Evolutionary conservation across 2,113 vertebrate species (phyloP).

Genomic region (Brachypodius melanocephalos): DNA sequence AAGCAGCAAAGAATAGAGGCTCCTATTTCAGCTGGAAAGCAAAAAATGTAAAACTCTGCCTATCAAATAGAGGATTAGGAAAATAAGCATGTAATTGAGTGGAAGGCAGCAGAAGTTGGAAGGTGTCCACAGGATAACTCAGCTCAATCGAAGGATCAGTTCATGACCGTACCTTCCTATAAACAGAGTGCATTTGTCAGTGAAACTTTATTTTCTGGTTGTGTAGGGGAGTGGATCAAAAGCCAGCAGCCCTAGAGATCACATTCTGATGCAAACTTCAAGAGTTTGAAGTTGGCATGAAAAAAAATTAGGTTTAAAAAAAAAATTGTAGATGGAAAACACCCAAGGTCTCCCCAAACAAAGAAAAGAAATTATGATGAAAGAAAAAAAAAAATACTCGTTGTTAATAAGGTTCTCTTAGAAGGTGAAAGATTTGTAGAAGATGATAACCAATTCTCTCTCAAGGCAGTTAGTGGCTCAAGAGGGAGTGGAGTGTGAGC

Average conservation of each 20-base stretch:
- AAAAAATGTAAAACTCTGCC: not conserved
- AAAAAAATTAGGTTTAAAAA: not conserved
- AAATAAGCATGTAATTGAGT: not conserved
- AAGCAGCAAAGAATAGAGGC: not conserved
- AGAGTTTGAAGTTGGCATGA: not conserved
- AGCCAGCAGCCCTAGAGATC: not conserved
- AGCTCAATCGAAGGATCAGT: not conserved
- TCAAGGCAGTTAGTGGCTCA: not conserved
- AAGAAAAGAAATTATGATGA: not conserved
- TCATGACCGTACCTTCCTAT: not conserved
- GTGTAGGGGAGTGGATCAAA: not conserved
- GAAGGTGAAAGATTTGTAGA: not conserved
- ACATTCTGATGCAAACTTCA: not conserved
- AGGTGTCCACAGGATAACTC: not conserved
- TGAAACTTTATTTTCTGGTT: not conserved
- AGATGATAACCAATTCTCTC: not conserved
- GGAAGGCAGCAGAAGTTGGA: not conserved
- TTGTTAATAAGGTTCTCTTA: not conserved
- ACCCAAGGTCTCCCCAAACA: not conserved
- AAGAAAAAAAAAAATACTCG: not conserved
- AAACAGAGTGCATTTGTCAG: not conserved
- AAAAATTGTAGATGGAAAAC: not conserved
- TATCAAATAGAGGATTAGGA: not conserved
- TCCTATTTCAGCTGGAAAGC: not conserved
- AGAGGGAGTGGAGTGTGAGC: not conserved